Conservation (phyloP, 2,797 vertebrate species). For the Helarctos malayanus region DNA sequence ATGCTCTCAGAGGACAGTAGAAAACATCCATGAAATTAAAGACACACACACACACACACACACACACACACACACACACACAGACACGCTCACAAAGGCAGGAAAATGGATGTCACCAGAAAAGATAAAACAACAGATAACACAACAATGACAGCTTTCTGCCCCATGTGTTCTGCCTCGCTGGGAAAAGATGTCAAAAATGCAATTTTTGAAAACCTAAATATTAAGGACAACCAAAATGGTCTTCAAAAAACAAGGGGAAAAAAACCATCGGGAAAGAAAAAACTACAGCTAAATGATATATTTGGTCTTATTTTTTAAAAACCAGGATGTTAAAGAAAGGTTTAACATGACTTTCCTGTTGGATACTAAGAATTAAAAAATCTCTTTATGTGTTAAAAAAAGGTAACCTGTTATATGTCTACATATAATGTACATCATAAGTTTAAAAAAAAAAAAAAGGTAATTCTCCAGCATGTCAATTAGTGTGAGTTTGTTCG, state of each 20-base stretch:
- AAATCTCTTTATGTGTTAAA: not conserved
- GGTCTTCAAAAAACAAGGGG: not conserved
- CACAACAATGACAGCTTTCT: conserved; percentile 31
- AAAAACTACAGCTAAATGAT: not conserved
- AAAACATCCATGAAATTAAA: conserved; percentile 18
- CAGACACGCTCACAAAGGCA: not conserved
- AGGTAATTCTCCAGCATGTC: not conserved
- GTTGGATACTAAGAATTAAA: not conserved
- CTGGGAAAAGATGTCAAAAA: conserved; percentile 37
- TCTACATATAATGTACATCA: not conserved
- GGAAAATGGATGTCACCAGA: not conserved
- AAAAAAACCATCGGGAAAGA: not conserved
- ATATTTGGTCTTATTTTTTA: not conserved
- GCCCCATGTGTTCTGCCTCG: not conserved
- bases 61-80: not conserved
- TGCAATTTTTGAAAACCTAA: not conserved
- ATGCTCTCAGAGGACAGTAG: not conserved
- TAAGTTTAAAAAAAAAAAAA: not conserved
- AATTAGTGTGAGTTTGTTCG: not conserved
- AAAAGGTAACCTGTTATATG: not conserved
- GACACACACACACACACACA: not conserved
- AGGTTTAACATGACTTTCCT: conserved; percentile 21
- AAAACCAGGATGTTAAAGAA: not conserved
- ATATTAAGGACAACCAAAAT: conserved; percentile 14
- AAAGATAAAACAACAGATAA: not conserved